Base-by-base conservation (phyloP, 2,888 invertebrate species). In the Agriopis marginaria region DNA sequence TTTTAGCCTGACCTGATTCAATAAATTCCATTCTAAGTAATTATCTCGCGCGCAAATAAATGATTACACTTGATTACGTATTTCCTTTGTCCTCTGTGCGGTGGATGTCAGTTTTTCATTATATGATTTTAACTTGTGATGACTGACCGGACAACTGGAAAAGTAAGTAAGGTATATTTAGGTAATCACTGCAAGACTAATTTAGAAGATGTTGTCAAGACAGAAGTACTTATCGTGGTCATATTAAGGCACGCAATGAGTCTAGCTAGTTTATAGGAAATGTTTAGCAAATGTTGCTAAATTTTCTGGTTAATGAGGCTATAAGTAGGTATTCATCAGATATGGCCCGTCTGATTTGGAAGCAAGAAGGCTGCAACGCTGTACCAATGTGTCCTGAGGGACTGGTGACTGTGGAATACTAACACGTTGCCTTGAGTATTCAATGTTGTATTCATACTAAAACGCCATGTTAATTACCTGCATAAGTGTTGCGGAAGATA, bases 301-400 rank as follows among this genome's bases (percentile, higher is more conserved):
- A 0, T 44, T 44, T 10, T 44, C 42, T 8, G 3, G 45, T 12
- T 45, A 11, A 14, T 23, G 12, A 32, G 32, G 44, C 9, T 12
- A 45, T 14, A 23, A 40, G 6, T 9, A 42, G 42, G 7, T 42
- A 42, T 10, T 6, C 17, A 56, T 44, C 44, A 44, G 9, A 17
- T 42, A 82, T 81, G 75, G 80, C 77, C 79, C 73, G 75, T 73
- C 71, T 77, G 73, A 80, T 84, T 85, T 73, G 85, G 84, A 74
- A 70, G 56, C 68, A 72, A 76, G 84, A 88, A 88, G 88, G 88
- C 77, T 86, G 76, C 66, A 58, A 74, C 73, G 66, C 70, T 77
- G 75, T 71, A 64, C 69, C 77, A 78, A 77, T 68, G 77, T 73
- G 66, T 67, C 86, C 80, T 58, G 75, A 76, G 84, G 88, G 87